phyloP scores from a whole-genome alignment of 1,140 invertebrate genomes.

The Bombyx mori region DNA sequence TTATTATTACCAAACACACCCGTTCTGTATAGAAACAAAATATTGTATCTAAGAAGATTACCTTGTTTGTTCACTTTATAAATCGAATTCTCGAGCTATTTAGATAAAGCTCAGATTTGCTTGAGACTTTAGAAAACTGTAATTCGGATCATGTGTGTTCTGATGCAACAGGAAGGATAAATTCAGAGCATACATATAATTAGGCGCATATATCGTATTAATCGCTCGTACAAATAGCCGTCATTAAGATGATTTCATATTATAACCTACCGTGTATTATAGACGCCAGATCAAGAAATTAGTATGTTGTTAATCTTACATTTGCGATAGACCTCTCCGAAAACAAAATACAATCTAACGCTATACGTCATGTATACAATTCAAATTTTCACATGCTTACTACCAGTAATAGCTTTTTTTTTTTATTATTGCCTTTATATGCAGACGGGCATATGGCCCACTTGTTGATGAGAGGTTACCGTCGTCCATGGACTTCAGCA shows the following conservation, averaged over 20 bases:
- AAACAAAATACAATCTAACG: too few relatives aligned
- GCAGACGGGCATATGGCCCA: too few relatives aligned
- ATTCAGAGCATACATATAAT: constrained; percentile 19
- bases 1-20: constrained; percentile 43
- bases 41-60: constrained; percentile 11
- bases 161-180: constrained; percentile 19
- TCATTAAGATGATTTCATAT: background rate
- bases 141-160: background rate
- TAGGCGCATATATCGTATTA: constrained; percentile 17
- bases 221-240: constrained; percentile 8
- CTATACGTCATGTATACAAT: too few relatives aligned
- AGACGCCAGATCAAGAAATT: background rate
- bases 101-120: background rate
- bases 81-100: background rate
- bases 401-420: too few relatives aligned
- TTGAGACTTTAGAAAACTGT: background rate
- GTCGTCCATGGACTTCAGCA: too few relatives aligned
- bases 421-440: too few relatives aligned
- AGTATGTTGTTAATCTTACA: background rate
- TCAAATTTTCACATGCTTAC: too few relatives aligned
- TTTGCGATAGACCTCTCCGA: too few relatives aligned
- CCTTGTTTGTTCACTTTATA: constrained; percentile 12
- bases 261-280: background rate
- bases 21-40: constrained; percentile 22
- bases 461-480: too few relatives aligned